Evolutionary conservation across 2,888 invertebrate genomes (phyloP).

Genomic region (Aromia moschata): DNA sequence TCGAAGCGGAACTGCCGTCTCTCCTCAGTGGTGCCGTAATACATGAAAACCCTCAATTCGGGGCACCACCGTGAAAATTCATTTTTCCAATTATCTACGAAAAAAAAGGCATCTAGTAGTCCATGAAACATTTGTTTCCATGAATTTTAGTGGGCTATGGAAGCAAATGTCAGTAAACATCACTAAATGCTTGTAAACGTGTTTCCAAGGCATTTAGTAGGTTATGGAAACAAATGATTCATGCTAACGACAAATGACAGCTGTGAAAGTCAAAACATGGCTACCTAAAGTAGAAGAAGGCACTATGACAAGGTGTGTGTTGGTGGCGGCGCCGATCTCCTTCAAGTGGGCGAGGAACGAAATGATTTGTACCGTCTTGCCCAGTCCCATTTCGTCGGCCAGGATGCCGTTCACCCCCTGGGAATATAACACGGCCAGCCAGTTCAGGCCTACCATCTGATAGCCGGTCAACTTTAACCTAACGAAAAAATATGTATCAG

Average conservation of each 20-base stretch:
- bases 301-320: constrained; percentile 93
- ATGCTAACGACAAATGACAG: neutral
- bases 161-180: too few species aligned
- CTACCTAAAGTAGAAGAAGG: constrained; percentile 92
- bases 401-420: constrained; percentile 93
- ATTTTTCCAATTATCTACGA: constrained; percentile 82
- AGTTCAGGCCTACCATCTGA: constrained; percentile 90
- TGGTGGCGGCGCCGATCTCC: constrained; percentile 76
- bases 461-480: constrained; percentile 85
- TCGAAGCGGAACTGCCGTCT: constrained; percentile 79
- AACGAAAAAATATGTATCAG: neutral
- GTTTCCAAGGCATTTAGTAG: too few species aligned
- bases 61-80: constrained; percentile 86
- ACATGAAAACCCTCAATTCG: constrained; percentile 79
- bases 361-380: constrained; percentile 94
- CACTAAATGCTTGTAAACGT: too few species aligned
- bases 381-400: constrained; percentile 97
- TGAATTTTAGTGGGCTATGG: too few species aligned
- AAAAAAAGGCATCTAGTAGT: too few species aligned
- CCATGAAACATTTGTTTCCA: too few species aligned
- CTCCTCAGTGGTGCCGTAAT: constrained; percentile 90
- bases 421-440: constrained; percentile 88
- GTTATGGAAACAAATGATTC: too few species aligned
- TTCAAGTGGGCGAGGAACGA: constrained; percentile 90
- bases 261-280: neutral